A percentile compares a stretch with the other conserved stretches of the same genome.
Conservation (phyloP, 2,797 vertebrate species). For the Antennarius maculatus region DNA sequence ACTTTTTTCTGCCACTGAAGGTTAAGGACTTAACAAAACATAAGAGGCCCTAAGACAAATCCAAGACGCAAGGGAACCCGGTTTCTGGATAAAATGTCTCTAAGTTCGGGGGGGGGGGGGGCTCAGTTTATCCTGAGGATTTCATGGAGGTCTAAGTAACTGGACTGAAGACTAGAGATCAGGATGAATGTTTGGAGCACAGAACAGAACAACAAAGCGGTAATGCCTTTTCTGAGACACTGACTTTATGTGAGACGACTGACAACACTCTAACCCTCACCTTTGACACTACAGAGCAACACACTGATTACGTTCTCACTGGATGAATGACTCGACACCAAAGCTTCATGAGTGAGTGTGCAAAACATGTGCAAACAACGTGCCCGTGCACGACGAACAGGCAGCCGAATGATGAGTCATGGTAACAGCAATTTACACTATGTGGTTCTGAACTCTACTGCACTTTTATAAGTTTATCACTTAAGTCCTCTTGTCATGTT, state of each 20-base stretch:
- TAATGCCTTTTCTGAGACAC: conserved; percentile 44
- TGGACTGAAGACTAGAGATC: conserved; percentile 23
- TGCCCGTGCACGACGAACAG: conserved; percentile 56
- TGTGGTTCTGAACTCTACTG: conserved; percentile 64
- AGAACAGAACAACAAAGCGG: conserved; percentile 29
- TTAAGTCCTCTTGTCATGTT: conserved; percentile 50
- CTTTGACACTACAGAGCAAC: conserved; percentile 48
- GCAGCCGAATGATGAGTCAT: conserved; percentile 58
- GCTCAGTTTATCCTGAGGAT: conserved; percentile 74
- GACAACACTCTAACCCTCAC: conserved; percentile 24
- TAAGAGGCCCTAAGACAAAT: conserved; percentile 74
- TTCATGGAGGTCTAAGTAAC: conserved; percentile 65
- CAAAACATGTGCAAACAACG: conserved; percentile 61
- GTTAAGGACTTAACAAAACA: conserved; percentile 33
- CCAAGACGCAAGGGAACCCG: conserved; percentile 62
- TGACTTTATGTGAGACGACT: conserved; percentile 25
- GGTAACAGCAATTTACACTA: conserved; percentile 60
- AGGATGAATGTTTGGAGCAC: conserved; percentile 26
- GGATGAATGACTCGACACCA: conserved; percentile 48
- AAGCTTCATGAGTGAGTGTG: conserved; percentile 56
- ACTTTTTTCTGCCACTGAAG: conserved; percentile 45
- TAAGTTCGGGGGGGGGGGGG: conserved; percentile 32
- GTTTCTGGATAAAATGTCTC: conserved; percentile 49
- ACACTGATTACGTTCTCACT: conserved; percentile 24
- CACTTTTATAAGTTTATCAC: conserved; percentile 55